phyloP scores from a whole-genome alignment of 2,797 vertebrate genomes.

The Takifugu ocellatus region DNA sequence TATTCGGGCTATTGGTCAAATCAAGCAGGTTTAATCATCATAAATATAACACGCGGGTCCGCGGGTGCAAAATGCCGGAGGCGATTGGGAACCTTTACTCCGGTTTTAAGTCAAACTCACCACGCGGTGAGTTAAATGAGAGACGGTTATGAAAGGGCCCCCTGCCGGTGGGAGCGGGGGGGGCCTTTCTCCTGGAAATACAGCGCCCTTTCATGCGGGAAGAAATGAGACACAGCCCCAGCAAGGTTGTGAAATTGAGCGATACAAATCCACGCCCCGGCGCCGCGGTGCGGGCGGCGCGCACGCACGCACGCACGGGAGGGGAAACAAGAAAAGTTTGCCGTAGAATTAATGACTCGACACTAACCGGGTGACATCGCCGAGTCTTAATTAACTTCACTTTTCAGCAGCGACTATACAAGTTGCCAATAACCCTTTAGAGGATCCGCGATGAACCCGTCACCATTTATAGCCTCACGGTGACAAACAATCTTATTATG shows the following conservation, averaged over 20 bases:
- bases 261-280: slow-evolving; percentile 28
- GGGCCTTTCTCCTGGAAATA: slow-evolving; percentile 13
- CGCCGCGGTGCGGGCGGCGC: slow-evolving; percentile 20
- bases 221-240: slow-evolving; percentile 46
- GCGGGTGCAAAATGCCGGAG: too few species aligned
- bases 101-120: not conserved
- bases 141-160: slow-evolving; percentile 35
- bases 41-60: too few species aligned
- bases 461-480: slow-evolving; percentile 77
- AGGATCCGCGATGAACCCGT: slow-evolving; percentile 58
- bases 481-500: slow-evolving; percentile 80
- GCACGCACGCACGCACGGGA: too few species aligned
- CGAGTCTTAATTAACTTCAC: not conserved
- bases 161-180: slow-evolving; percentile 48
- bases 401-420: slow-evolving; percentile 29
- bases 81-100: too few species aligned
- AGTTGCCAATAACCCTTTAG: slow-evolving; percentile 54
- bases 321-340: slow-evolving; percentile 33
- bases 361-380: slow-evolving; percentile 36
- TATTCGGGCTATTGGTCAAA: too few species aligned
- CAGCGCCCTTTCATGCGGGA: slow-evolving; percentile 29
- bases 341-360: slow-evolving; percentile 21
- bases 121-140: slow-evolving; percentile 17
- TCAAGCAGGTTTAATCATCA: too few species aligned
- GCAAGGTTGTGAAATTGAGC: slow-evolving; percentile 51